Conservation (phyloP, 1,140 invertebrate genomes). For the Ceratosolen fusciceps region DNA sequence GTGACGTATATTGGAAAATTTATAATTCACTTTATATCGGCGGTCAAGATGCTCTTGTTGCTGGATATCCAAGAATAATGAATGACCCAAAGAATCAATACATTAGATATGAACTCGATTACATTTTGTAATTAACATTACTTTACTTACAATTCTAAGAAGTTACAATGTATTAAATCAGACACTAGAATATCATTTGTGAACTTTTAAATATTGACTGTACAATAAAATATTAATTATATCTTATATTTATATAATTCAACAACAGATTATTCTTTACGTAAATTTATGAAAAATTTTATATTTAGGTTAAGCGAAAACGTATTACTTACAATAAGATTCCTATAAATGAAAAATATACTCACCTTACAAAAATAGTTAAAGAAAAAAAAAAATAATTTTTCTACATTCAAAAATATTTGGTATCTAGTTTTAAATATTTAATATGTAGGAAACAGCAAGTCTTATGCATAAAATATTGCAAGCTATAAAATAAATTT, state of each 20-base stretch:
- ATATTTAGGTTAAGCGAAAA: neutral
- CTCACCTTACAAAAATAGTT: neutral
- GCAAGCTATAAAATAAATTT: too few relatives aligned
- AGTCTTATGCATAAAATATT: too few relatives aligned
- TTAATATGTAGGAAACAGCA: too few relatives aligned
- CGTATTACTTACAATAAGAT: neutral
- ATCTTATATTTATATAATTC: constrained; percentile 4
- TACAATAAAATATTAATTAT: constrained; percentile 39
- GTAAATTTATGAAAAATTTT: neutral
- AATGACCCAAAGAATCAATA: constrained; percentile 98
- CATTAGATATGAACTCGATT: constrained; percentile 96
- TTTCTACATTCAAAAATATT: too few relatives aligned
- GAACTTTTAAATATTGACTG: constrained; percentile 45
- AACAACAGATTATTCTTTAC: neutral
- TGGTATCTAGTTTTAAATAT: too few relatives aligned
- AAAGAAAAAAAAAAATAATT: too few relatives aligned
- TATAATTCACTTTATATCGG: constrained; percentile 99
- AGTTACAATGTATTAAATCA: constrained; percentile 11
- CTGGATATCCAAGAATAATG: constrained; percentile 94
- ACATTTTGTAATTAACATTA: constrained; percentile 81
- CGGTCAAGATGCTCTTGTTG: constrained; percentile 97
- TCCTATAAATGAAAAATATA: neutral
- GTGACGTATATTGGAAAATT: constrained; percentile 99
- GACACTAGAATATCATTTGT: constrained; percentile 21
- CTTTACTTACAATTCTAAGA: constrained; percentile 36